Conservation (phyloP, 2,888 invertebrate genomes). For the Cosmia trapezina region DNA sequence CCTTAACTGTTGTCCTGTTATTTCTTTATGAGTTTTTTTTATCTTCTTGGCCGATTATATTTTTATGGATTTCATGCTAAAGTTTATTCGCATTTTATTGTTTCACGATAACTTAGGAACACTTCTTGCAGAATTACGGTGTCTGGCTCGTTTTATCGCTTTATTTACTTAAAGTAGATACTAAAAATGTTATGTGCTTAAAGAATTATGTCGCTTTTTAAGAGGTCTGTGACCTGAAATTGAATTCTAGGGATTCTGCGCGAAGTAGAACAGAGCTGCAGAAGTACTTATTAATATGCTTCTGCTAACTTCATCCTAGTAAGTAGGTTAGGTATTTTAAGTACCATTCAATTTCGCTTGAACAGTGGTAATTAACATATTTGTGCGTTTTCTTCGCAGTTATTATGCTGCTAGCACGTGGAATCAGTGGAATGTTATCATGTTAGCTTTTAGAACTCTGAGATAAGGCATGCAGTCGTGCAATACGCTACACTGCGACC, state of each 20-base stretch:
- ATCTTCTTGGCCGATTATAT: conserved; percentile 23
- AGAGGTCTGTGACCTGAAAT: background rate
- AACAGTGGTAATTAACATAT: conserved; percentile 57
- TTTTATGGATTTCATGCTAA: conserved; percentile 37
- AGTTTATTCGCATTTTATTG: conserved; percentile 51
- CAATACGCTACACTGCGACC: conserved; percentile 5
- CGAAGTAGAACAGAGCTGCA: background rate
- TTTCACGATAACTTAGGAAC: conserved; percentile 27
- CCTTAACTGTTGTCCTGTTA: conserved; percentile 18
- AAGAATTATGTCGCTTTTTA: background rate
- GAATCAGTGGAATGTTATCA: conserved; percentile 77
- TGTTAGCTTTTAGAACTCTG: conserved; percentile 72
- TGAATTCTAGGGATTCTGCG: background rate
- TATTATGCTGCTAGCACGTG: conserved; percentile 52
- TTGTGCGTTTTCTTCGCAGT: conserved; percentile 49
- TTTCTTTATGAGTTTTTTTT: conserved; percentile 45
- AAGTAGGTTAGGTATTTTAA: conserved; percentile 40
- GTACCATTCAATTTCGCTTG: conserved; percentile 47
- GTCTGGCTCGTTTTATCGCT: conserved; percentile 47
- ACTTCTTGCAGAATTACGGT: conserved; percentile 21
- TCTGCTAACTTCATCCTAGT: conserved; percentile 1
- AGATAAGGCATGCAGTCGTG: conserved; percentile 73
- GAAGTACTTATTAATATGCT: conserved; percentile 5
- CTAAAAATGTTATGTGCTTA: conserved; percentile 9
- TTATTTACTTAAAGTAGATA: conserved; percentile 33